Evolutionary conservation across 2,113 vertebrate species (phyloP).

Genomic region (Callipepla californica): DNA sequence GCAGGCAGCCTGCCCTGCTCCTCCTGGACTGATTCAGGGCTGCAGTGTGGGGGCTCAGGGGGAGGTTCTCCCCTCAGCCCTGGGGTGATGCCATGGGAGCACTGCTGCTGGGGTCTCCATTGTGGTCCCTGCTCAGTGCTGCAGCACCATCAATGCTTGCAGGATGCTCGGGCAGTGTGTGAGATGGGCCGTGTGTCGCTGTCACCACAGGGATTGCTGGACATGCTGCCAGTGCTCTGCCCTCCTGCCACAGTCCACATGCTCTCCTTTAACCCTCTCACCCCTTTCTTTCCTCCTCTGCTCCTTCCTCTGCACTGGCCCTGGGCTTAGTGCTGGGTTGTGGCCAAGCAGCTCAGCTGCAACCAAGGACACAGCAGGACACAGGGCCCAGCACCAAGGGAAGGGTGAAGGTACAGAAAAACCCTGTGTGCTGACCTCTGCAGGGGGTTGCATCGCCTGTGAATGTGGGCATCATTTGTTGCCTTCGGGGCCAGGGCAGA

Average conservation of each 20-base stretch:
- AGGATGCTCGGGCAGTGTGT: no score
- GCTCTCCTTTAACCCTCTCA: neutral
- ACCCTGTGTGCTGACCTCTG: neutral
- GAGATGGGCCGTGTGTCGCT: no score
- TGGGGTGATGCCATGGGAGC: neutral
- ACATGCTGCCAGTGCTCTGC: neutral
- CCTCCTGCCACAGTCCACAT: neutral
- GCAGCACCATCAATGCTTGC: no score
- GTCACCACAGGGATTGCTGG: neutral
- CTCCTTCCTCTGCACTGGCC: neutral
- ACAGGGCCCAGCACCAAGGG: neutral
- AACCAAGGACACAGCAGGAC: neutral
- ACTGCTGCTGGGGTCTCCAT: neutral
- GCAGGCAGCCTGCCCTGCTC: no score
- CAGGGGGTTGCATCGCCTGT: neutral
- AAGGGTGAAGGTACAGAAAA: neutral
- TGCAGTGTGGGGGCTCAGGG: neutral
- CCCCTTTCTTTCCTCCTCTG: neutral
- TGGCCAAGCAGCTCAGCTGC: neutral
- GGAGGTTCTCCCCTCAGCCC: neutral
- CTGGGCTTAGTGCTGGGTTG: fast-evolving
- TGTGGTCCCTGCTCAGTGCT: neutral
- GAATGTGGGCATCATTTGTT: neutral
- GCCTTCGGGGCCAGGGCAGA: neutral
- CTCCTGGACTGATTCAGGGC: neutral